Evolutionary conservation across 2,113 vertebrate genomes (phyloP).

Genomic region (Elephantulus edwardii): DNA sequence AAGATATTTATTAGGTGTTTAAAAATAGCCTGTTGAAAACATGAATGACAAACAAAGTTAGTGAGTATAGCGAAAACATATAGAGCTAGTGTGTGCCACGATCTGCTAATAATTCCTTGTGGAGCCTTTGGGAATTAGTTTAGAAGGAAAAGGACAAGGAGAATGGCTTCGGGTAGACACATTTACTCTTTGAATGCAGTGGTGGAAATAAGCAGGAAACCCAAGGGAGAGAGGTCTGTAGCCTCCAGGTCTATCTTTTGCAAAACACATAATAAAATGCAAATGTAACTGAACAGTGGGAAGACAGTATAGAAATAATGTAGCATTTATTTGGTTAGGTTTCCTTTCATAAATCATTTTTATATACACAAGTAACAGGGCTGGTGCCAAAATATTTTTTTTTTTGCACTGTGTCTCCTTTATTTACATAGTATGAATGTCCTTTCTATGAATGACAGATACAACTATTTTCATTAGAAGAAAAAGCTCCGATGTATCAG

Average conservation of each 20-base stretch:
- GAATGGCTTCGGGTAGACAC: conserved; percentile 47
- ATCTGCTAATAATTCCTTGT: conserved; percentile 41
- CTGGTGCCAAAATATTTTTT: conserved; percentile 11
- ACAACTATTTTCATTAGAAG: background rate
- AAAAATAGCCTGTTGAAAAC: conserved; percentile 43
- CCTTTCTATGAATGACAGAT: conserved; percentile 18
- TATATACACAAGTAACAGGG: background rate
- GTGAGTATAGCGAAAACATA: conserved; percentile 8
- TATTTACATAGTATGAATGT: conserved; percentile 17
- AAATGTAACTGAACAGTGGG: conserved; percentile 40
- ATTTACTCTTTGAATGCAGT: background rate
- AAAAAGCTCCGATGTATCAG: conserved; percentile 23
- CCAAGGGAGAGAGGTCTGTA: background rate
- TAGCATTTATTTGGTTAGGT: background rate
- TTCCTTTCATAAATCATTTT: conserved; percentile 50
- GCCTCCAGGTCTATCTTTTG: background rate
- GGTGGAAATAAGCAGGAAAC: conserved; percentile 8
- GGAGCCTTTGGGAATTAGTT: conserved; percentile 54
- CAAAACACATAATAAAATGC: conserved; percentile 45
- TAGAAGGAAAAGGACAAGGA: conserved; percentile 36
- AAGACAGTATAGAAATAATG: background rate
- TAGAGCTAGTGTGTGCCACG: background rate
- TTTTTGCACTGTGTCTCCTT: conserved; percentile 20
- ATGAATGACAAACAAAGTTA: conserved; percentile 46
- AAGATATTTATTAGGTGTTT: conserved; percentile 13